These are phyloP conservation scores for Solenopsis fugax DNA, from an alignment of 1,140 invertebrate species.

Conservation along the genomic window DNA sequence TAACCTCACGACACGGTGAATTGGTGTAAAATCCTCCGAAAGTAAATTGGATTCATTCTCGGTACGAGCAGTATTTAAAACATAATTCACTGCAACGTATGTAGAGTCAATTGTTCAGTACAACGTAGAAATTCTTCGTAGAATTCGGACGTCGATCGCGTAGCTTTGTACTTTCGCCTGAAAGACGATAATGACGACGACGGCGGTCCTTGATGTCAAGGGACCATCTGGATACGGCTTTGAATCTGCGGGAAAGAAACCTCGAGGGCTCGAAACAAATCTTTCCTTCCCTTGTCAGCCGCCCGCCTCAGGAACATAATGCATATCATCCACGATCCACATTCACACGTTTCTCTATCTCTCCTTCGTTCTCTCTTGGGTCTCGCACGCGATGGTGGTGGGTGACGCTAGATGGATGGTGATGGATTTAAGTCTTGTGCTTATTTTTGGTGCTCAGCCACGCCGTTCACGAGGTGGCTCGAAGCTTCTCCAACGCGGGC, in stretches of 20 bases:
- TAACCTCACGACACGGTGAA: not conserved
- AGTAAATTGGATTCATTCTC: not conserved
- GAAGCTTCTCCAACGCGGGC: slow-evolving; percentile 83
- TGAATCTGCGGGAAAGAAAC: slow-evolving; percentile 51
- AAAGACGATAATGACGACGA: not conserved
- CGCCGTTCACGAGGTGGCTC: slow-evolving; percentile 84
- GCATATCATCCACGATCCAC: slow-evolving; percentile 66
- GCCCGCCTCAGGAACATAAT: slow-evolving; percentile 71
- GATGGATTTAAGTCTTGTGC: slow-evolving; percentile 86
- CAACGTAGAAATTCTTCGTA: slow-evolving; percentile 12
- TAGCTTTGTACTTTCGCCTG: slow-evolving; percentile 29
- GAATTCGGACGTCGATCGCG: slow-evolving; percentile 15
- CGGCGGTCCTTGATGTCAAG: slow-evolving; percentile 8
- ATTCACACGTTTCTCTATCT: slow-evolving; percentile 68
- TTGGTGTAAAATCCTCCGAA: not conserved
- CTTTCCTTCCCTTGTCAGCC: slow-evolving; percentile 14
- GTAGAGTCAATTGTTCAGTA: not conserved
- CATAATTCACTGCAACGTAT: not conserved
- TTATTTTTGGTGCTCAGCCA: slow-evolving; percentile 68
- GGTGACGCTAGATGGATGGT: slow-evolving; percentile 80
- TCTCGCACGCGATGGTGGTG: slow-evolving; percentile 75
- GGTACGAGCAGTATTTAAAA: not conserved
- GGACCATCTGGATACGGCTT: slow-evolving; percentile 25
- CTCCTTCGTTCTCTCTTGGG: not conserved
- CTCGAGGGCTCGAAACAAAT: not conserved